Evolutionary conservation across 2,113 vertebrate genomes (phyloP).

Genomic region (Catagonus wagneri): DNA sequence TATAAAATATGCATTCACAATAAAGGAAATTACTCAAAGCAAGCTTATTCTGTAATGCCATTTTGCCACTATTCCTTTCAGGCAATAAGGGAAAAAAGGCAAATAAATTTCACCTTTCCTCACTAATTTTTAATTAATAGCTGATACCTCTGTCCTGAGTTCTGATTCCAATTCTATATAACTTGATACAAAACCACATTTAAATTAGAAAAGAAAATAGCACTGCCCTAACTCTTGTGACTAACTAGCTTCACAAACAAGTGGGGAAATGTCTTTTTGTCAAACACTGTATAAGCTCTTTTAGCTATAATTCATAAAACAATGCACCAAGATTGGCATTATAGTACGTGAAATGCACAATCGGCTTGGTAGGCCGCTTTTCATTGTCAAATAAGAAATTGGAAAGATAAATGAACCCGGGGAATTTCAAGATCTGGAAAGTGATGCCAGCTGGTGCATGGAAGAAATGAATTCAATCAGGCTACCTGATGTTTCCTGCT

Average conservation of each 20-base stretch:
- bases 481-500: conserved; percentile 67
- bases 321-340: conserved; percentile 70
- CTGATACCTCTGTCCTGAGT: conserved; percentile 25
- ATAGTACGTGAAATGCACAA: conserved; percentile 64
- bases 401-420: conserved; percentile 72
- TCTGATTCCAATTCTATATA: conserved; percentile 55
- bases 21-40: conserved; percentile 36
- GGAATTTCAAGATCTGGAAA: conserved; percentile 70
- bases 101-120: conserved; percentile 12
- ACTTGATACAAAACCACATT: conserved; percentile 48
- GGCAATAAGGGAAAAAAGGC: background rate
- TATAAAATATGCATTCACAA: background rate
- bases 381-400: conserved; percentile 75
- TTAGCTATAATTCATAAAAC: conserved; percentile 76
- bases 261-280: conserved; percentile 59
- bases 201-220: conserved; percentile 58
- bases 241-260: conserved; percentile 73
- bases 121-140: conserved; percentile 59
- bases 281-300: conserved; percentile 56
- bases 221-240: conserved; percentile 4
- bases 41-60: conserved; percentile 18
- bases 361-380: conserved; percentile 57
- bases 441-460: conserved; percentile 65
- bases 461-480: conserved; percentile 72
- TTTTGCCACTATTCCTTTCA: background rate